Conservation (phyloP, 2,113 vertebrate species). For the Peromyscus maniculatus region DNA sequence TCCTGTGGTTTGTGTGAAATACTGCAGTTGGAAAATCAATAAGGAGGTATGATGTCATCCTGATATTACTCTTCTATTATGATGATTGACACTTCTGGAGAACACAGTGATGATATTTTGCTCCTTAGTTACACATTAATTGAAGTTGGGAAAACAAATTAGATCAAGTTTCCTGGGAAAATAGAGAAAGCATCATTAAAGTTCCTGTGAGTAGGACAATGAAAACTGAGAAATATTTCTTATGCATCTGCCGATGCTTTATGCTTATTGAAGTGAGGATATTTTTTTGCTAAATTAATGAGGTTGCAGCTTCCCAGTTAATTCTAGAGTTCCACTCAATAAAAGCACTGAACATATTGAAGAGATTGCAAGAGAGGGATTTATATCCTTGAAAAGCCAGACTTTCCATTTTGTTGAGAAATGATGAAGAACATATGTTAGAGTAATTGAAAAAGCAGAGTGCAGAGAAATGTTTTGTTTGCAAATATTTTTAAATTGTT, state of each 20-base stretch:
- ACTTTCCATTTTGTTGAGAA: conserved; percentile 51
- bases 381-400: conserved; percentile 53
- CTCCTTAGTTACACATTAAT: conserved; percentile 57
- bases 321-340: conserved; percentile 61
- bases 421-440: conserved; percentile 36
- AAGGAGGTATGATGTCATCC: conserved; percentile 38
- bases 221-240: conserved; percentile 59
- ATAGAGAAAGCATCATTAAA: conserved; percentile 36
- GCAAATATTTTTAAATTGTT: conserved; percentile 34
- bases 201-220: not conserved
- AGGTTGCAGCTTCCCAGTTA: conserved; percentile 65
- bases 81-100: conserved; percentile 57
- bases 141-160: conserved; percentile 12
- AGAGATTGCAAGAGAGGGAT: not conserved
- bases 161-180: not conserved
- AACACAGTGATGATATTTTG: conserved; percentile 40
- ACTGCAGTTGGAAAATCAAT: conserved; percentile 16
- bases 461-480: conserved; percentile 5
- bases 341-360: not conserved
- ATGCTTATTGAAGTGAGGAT: conserved; percentile 60
- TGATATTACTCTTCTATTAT: not conserved
- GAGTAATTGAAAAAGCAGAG: conserved; percentile 38
- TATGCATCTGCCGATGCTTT: not conserved
- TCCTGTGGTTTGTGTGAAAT: conserved; percentile 5
- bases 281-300: conserved; percentile 69